These are phyloP conservation scores for Tupaia chinensis DNA, from an alignment of 2,113 vertebrate species.

Conservation along the genomic window DNA sequence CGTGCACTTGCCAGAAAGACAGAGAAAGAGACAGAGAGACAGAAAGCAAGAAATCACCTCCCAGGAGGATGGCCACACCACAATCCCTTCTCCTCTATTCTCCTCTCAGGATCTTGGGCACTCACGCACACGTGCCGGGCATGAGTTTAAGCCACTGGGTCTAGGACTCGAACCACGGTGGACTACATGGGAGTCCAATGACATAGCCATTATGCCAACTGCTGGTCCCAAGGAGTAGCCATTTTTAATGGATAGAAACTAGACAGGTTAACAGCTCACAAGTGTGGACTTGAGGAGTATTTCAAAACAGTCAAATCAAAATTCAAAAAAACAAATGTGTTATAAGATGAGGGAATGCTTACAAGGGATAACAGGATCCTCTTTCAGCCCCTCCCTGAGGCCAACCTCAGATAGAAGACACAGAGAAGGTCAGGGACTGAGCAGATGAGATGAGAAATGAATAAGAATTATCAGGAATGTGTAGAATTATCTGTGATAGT, in stretches of 20 bases:
- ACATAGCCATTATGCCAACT: too few relatives aligned
- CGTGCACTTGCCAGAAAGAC: too few relatives aligned
- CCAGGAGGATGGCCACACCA: too few relatives aligned
- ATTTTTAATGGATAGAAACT: background rate
- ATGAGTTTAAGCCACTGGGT: too few relatives aligned
- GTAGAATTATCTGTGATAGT: background rate
- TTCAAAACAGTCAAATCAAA: constrained; percentile 3
- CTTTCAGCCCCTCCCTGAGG: background rate
- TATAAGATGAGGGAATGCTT: background rate
- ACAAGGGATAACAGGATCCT: background rate
- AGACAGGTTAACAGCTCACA: background rate
- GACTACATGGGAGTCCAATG: too few relatives aligned
- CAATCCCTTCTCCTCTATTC: too few relatives aligned
- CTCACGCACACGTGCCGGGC: too few relatives aligned
- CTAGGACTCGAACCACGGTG: too few relatives aligned
- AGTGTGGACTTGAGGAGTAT: background rate
- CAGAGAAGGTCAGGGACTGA: background rate
- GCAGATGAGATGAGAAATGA: background rate
- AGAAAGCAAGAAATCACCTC: too few relatives aligned
- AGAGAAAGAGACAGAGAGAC: too few relatives aligned
- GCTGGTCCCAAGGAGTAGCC: background rate
- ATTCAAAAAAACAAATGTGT: background rate
- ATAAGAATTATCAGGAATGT: background rate
- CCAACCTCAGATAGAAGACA: background rate
- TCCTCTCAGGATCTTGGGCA: too few relatives aligned